Conservation (phyloP, 2,797 vertebrate species). For the Poliocrania exsul region DNA sequence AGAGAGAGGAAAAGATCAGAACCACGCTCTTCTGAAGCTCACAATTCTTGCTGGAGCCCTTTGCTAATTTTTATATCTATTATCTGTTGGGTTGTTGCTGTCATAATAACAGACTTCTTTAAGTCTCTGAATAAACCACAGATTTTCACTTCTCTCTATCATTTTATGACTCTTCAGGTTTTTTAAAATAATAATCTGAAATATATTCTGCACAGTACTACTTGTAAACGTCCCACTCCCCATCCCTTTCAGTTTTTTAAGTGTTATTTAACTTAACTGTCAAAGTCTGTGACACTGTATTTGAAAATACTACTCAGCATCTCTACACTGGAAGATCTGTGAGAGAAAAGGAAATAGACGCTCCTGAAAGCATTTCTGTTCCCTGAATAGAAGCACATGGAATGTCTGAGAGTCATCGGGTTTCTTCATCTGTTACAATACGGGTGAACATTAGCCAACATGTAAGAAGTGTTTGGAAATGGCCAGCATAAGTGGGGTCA, state of each 20-base stretch:
- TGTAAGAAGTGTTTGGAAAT: neutral
- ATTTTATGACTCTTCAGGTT: neutral
- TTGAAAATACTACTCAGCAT: neutral
- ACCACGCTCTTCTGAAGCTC: fast-evolving
- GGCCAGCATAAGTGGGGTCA: neutral
- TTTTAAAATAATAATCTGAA: neutral
- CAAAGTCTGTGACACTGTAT: neutral
- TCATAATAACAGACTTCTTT: neutral
- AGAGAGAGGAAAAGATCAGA: neutral
- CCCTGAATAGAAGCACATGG: neutral
- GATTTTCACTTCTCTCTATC: neutral
- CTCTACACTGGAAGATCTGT: neutral
- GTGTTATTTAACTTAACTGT: neutral
- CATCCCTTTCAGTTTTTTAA: neutral
- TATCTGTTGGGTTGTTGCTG: neutral
- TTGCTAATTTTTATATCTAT: neutral
- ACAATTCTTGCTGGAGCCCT: neutral
- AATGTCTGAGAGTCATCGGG: neutral
- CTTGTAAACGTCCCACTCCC: neutral
- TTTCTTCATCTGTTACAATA: neutral
- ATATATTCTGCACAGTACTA: neutral
- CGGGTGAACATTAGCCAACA: neutral
- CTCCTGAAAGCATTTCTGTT: neutral
- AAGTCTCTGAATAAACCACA: neutral
- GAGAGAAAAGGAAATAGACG: neutral